Conservation (phyloP, 2,888 invertebrate species). For the Erebia epiphron region DNA sequence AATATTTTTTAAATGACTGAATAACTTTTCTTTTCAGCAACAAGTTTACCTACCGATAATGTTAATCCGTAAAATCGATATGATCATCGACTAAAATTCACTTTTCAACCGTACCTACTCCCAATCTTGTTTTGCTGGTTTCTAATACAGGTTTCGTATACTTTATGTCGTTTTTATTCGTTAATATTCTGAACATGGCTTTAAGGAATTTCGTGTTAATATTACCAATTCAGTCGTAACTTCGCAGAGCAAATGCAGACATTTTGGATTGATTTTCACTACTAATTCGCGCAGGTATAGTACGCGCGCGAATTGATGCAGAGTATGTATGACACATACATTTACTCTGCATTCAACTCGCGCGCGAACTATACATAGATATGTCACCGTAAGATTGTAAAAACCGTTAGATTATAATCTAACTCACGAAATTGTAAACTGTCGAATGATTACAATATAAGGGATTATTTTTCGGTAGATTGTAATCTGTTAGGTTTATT, state of each 20-base stretch:
- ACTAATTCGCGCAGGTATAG: no score
- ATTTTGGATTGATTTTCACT: background rate
- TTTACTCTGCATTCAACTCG: no score
- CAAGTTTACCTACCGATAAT: background rate
- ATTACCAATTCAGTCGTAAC: background rate
- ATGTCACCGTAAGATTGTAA: no score
- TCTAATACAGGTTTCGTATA: constrained; percentile 29
- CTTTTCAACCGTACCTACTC: constrained; percentile 29
- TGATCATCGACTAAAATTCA: constrained; percentile 28
- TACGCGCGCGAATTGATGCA: no score
- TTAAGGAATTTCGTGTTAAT: constrained; percentile 9
- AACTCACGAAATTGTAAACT: no score
- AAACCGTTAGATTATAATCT: no score
- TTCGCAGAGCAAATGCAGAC: background rate
- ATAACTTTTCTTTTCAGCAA: background rate
- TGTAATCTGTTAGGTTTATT: no score
- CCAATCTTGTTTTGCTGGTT: constrained; percentile 39
- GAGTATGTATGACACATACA: no score
- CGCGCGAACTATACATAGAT: no score
- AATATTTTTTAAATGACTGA: background rate
- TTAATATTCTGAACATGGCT: constrained; percentile 13
- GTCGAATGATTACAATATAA: no score
- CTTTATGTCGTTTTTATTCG: constrained; percentile 20
- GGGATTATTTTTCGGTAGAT: no score
- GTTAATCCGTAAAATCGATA: background rate